These are phyloP conservation scores for Drosophila orena DNA, from an alignment of 1,140 invertebrate genomes.

Conservation along the genomic window DNA sequence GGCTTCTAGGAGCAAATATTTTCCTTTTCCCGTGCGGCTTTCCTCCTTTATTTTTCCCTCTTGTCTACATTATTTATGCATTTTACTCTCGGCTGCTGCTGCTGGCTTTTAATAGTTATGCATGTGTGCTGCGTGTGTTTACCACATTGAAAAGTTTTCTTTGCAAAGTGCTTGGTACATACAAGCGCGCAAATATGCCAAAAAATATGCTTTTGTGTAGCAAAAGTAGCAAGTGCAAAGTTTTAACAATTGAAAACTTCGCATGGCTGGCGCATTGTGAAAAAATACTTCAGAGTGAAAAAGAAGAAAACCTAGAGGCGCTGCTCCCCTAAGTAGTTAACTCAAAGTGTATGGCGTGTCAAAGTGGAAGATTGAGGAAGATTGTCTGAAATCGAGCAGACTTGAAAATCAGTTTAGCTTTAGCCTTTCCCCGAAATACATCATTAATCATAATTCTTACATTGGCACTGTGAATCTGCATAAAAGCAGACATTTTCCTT, in stretches of 20 bases:
- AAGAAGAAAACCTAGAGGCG: conserved; percentile 8
- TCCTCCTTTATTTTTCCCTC: conserved; percentile 41
- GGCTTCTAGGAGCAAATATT: conserved; percentile 1
- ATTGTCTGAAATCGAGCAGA: neutral
- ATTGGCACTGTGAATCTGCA: conserved; percentile 4
- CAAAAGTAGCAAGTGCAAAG: conserved; percentile 82
- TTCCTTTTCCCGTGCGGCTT: conserved; percentile 13
- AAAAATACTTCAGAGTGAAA: conserved; percentile 11
- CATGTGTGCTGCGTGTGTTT: conserved; percentile 64
- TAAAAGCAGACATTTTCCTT: neutral
- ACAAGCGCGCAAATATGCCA: conserved; percentile 78
- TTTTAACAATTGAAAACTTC: conserved; percentile 83
- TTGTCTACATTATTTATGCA: conserved; percentile 75
- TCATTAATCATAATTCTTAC: conserved; percentile 8
- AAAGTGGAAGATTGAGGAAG: conserved; percentile 26
- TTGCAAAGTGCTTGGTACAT: conserved; percentile 82
- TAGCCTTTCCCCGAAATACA: neutral
- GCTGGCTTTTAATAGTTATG: conserved; percentile 78
- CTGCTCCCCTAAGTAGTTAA: conserved; percentile 31
- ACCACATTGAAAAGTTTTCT: conserved; percentile 83
- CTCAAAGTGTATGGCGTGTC: conserved; percentile 27
- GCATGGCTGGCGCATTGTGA: conserved; percentile 58
- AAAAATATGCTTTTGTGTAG: conserved; percentile 83
- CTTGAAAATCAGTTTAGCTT: conserved; percentile 15
- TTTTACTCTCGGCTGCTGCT: conserved; percentile 71